Conservation (phyloP, 2,888 invertebrate species). For the Monochamus alternatus region DNA sequence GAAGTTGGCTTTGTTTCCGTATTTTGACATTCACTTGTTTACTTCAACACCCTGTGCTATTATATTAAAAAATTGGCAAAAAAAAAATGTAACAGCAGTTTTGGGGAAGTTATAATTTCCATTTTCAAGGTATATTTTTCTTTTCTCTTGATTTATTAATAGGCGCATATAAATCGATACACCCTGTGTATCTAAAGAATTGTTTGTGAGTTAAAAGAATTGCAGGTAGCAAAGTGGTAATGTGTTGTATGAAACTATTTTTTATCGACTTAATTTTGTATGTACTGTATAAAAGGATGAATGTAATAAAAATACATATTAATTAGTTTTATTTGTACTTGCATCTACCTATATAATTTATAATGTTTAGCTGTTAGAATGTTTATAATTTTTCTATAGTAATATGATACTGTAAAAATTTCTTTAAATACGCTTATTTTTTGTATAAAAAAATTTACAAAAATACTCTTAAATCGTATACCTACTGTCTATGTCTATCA, state of each 20-base stretch:
- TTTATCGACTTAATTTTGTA: conserved; percentile 34
- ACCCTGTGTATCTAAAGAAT: not conserved
- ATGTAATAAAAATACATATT: conserved; percentile 37
- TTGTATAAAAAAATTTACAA: conserved; percentile 57
- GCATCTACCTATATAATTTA: conserved; percentile 50
- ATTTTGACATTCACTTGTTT: too few species aligned
- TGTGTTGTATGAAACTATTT: conserved; percentile 30
- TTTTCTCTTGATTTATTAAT: too few species aligned
- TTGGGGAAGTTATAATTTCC: too few species aligned
- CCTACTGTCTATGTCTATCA: conserved; percentile 51
- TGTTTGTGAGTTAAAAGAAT: not conserved
- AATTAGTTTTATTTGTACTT: conserved; percentile 49
- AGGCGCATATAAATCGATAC: too few species aligned
- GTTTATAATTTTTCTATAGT: conserved; percentile 52
- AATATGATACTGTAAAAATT: conserved; percentile 52
- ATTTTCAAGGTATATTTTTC: too few species aligned
- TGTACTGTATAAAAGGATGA: conserved; percentile 40
- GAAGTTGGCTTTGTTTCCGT: too few species aligned
- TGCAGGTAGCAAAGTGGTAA: conserved; percentile 35
- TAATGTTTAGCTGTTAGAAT: conserved; percentile 45
- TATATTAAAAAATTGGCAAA: too few species aligned
- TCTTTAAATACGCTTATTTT: conserved; percentile 60
- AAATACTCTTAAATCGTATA: conserved; percentile 59
- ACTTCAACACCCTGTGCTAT: too few species aligned
- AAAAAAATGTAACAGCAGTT: too few species aligned